A percentile compares a stretch with the other conserved stretches of the same genome.
Conservation (phyloP, 2,113 vertebrate genomes). For the Neotoma lepida region DNA sequence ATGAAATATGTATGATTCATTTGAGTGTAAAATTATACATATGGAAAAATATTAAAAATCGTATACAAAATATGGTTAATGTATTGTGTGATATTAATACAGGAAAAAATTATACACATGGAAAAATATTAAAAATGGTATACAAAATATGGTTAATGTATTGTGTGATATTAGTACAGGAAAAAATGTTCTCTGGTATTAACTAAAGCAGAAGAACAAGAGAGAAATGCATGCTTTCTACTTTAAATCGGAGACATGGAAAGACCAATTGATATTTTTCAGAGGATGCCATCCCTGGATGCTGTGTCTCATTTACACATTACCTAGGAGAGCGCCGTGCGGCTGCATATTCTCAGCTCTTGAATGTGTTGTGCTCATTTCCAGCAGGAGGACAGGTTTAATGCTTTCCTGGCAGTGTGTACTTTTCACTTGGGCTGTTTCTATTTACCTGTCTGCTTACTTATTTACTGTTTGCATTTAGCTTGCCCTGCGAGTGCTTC, state of each 20-base stretch:
- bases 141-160: conserved; percentile 58
- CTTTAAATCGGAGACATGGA: conserved; percentile 77
- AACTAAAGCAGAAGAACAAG: conserved; percentile 72
- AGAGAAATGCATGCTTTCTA: conserved; percentile 73
- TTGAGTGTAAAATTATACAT: conserved; percentile 66
- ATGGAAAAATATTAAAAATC: conserved; percentile 73
- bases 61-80: conserved; percentile 63
- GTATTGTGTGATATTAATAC: conserved; percentile 60
- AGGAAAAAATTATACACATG: conserved; percentile 72
- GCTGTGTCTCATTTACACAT: conserved; percentile 75
- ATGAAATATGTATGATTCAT: conserved; percentile 44
- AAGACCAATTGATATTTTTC: conserved; percentile 77
- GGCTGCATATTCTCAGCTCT: conserved; percentile 79
- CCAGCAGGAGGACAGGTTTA: conserved; percentile 70
- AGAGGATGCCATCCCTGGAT: conserved; percentile 69
- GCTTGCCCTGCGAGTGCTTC: conserved; percentile 65
- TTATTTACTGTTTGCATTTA: conserved; percentile 71
- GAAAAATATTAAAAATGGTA: conserved; percentile 72
- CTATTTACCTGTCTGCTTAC: conserved; percentile 78
- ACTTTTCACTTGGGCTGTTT: conserved; percentile 72
- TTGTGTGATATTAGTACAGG: conserved; percentile 62
- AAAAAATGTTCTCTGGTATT: conserved; percentile 66
- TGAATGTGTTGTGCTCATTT: conserved; percentile 80
- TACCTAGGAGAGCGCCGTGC: conserved; percentile 79
- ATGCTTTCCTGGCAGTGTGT: conserved; percentile 69